Conservation (phyloP, 1,140 invertebrate genomes). For the Tyrophagus putrescentiae region DNA sequence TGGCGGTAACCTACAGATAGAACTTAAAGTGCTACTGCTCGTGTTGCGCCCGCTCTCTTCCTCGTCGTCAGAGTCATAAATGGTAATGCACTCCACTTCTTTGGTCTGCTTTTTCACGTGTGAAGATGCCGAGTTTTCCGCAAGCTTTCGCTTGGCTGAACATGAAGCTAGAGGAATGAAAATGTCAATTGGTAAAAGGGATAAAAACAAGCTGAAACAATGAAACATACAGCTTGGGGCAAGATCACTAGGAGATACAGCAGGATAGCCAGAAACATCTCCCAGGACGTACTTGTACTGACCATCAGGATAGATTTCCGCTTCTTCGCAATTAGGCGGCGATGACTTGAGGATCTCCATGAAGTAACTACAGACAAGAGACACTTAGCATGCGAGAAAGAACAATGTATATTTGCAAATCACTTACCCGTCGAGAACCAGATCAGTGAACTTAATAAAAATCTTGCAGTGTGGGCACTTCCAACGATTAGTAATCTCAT, state of each 20-base stretch:
- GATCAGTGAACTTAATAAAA: constrained; percentile 65
- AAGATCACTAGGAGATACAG: too few species aligned
- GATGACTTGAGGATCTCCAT: constrained; percentile 27
- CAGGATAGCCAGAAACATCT: not conserved
- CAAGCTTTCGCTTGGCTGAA: not conserved
- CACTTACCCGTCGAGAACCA: constrained; percentile 69
- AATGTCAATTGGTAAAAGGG: too few species aligned
- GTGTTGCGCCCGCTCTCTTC: too few species aligned
- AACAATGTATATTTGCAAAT: not conserved
- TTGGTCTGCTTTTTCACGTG: too few species aligned
- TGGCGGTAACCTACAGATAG: too few species aligned
- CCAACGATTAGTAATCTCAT: constrained; percentile 95
- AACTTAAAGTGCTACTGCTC: too few species aligned
- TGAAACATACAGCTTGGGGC: too few species aligned
- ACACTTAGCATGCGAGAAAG: not conserved
- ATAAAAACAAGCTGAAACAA: too few species aligned
- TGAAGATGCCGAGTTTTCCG: not conserved
- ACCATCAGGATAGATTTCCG: constrained; percentile 72
- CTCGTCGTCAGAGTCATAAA: constrained; percentile 11
- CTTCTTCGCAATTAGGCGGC: constrained; percentile 43
- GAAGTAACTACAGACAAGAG: constrained; percentile 24
- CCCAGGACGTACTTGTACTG: constrained; percentile 54
- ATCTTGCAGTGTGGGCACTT: constrained; percentile 94
- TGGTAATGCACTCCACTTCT: constrained; percentile 8
- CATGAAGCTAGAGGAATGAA: not conserved